Percentiles rank a stretch among this genome's conserved stretches.
Evolutionary conservation across 2,888 invertebrate species (phyloP).

Genomic region (Luffia ferchaultella): DNA sequence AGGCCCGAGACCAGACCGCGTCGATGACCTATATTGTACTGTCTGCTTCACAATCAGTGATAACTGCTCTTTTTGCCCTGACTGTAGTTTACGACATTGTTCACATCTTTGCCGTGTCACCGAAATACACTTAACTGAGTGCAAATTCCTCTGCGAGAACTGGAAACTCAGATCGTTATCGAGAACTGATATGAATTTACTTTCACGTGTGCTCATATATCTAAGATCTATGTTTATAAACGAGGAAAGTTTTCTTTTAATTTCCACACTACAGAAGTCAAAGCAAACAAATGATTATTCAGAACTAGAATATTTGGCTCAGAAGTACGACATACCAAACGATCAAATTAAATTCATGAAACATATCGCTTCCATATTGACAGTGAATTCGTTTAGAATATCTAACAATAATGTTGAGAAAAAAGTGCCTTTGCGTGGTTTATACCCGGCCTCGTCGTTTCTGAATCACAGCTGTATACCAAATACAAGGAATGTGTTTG

Average conservation of each 20-base stretch:
- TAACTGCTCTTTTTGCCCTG: constrained; percentile 52
- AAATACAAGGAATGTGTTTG: constrained; percentile 71
- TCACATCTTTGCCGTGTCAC: constrained; percentile 64
- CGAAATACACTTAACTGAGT: constrained; percentile 65
- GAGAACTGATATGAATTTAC: constrained; percentile 17
- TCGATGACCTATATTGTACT: constrained; percentile 65
- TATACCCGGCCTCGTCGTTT: constrained; percentile 71
- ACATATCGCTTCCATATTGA: constrained; percentile 60
- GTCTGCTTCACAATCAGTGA: constrained; percentile 64
- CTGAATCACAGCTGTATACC: constrained; percentile 75
- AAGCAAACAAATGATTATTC: constrained; percentile 32
- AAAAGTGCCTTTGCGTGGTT: constrained; percentile 57
- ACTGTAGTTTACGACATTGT: constrained; percentile 74
- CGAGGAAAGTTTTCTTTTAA: constrained; percentile 41
- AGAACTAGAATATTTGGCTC: constrained; percentile 58
- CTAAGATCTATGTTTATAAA: constrained; percentile 33
- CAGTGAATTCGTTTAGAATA: constrained; percentile 73
- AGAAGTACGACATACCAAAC: constrained; percentile 40
- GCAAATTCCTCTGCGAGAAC: constrained; percentile 62
- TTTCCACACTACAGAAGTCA: constrained; percentile 54
- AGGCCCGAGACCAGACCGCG: constrained; percentile 68
- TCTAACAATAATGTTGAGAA: constrained; percentile 29
- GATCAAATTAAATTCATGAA: constrained; percentile 62
- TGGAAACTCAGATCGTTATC: constrained; percentile 40
- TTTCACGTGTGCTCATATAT: constrained; percentile 31